Percentiles rank a stretch among this genome's conserved stretches.
Conservation (phyloP, 2,113 vertebrate species). For the Alces alces region DNA sequence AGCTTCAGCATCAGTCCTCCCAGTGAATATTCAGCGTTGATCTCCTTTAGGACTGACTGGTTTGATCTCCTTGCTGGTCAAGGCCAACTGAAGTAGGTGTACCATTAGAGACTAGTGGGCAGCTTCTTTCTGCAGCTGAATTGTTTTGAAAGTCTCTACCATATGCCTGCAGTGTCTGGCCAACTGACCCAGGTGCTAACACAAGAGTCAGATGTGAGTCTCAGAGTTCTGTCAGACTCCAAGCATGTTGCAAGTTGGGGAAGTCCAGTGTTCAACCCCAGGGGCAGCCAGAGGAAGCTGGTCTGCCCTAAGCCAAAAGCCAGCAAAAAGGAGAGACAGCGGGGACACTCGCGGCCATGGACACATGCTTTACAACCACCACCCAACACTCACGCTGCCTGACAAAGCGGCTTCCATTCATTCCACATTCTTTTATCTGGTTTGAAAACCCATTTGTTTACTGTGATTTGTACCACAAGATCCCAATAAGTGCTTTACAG, state of each 20-base stretch:
- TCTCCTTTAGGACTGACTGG: background rate
- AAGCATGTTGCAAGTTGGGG: background rate
- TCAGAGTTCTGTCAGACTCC: background rate
- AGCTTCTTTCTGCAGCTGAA: background rate
- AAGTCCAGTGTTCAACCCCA: background rate
- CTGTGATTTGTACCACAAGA: background rate
- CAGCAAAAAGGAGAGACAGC: background rate
- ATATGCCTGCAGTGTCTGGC: background rate
- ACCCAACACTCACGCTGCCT: accelerated
- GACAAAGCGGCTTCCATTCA: background rate
- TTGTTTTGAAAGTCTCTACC: background rate
- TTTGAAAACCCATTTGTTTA: background rate
- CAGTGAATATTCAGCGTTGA: background rate
- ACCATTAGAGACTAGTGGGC: background rate
- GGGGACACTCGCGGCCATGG: too few species aligned
- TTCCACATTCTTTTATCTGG: background rate
- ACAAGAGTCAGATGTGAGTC: background rate
- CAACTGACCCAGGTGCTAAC: background rate
- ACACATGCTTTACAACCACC: background rate
- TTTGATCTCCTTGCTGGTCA: background rate
- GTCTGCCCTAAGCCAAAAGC: background rate
- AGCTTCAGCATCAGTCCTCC: background rate
- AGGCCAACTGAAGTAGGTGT: background rate
- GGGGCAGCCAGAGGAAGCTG: background rate
- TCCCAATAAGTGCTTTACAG: background rate